Base-by-base conservation (phyloP, 2,888 invertebrate genomes). In the Spialia ferax region DNA sequence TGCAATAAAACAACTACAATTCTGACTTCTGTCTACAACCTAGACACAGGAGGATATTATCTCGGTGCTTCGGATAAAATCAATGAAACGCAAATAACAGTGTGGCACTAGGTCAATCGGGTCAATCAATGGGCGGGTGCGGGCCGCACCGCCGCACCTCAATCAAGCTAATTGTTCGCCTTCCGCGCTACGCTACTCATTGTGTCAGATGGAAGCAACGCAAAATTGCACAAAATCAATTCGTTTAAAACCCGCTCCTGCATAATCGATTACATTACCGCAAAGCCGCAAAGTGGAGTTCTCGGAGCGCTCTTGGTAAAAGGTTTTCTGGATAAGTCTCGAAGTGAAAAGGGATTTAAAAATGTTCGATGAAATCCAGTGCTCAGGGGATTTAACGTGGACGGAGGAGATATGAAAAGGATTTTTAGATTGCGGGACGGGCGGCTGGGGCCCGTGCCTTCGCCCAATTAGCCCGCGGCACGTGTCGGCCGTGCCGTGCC, bases 401-500 rank as follows among this genome's bases (percentile, higher is more conserved):
- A 29, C 59, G 59, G 56, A 42, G 26, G 29, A 55, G 35, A 52
- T 52, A 23, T 26, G 48, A 35, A 50, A 29, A 15, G 62, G 62
- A 62, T 61, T 68, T 68, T 59, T 35, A 63, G 78, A 77, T 80
- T 6, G 65, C 32, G 60, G 50, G 32, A 18, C 68, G 68, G 50
- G 68, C 26, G 67, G 45, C 56, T 57, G 62, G 68, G 48, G 45
- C 32, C 56, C 13, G 45, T 48, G 48, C 63, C 48, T 55, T 56
- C 74, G 77, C 75, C 76, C 78, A 76, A 79, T 81, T 79, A 79
- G 76, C 74, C 75, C 75, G 73, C 77, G 74, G 75, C 80, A 80
- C 79, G 78, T 76, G 79, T 71, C 77, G n/a, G n/a, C n/a, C n/a
- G n/a, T n/a, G n/a, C n/a, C 79, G 78, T 76, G 79, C 71, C 77